Base-by-base conservation (phyloP, 2,113 vertebrate species). In the Scytalopus superciliaris region DNA sequence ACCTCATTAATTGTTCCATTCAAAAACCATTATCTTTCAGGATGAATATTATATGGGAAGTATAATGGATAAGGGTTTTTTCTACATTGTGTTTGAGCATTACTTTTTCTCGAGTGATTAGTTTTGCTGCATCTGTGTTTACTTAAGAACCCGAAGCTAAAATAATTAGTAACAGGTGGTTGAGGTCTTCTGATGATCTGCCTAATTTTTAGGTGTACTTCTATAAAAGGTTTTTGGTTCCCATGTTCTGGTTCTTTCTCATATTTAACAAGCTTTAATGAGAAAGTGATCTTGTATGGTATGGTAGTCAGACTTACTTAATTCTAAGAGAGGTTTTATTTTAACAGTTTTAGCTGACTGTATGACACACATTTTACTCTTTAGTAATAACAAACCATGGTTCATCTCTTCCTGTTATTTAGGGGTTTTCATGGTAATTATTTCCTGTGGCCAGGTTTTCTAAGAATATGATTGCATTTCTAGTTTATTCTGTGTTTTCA, bases 101-200 rank as follows among this genome's bases (percentile, higher is more conserved):
- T 96, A 90, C n/a, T 86, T 95, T 96, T 96, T 93, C 79, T 62
- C 9, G 1, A 50, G 77, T 96, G 93, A 97, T 98, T 97, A 96
- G 79, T 84, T 95, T 94, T 94, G 55, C 81, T 84, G 87, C 97
- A 97, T 97, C 97, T 98, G 97, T 97, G 96, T 98, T 98, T 98
- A 97, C 82, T 97, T 97, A 97, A 96, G 84, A 98, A 97, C 82
- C 92, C 96, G 85, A 97, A 97, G 94, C 89, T 97, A 95, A 97
- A 96, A 96, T 97, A 98, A 98, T 98, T 97, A 97, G 96, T 95
- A 96, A 94, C 97, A 98, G 97, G 95, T 98, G 97, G 94, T 77
- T 96, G 83, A 93, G 79, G 80, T 95, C 93, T 96, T 81, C 88
- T 94, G 96, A 97, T 97, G 97, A 97, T 97, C 87, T 94, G 80